These are phyloP conservation scores for Mobula hypostoma DNA, from an alignment of 2,113 vertebrate species.

Conservation along the genomic window DNA sequence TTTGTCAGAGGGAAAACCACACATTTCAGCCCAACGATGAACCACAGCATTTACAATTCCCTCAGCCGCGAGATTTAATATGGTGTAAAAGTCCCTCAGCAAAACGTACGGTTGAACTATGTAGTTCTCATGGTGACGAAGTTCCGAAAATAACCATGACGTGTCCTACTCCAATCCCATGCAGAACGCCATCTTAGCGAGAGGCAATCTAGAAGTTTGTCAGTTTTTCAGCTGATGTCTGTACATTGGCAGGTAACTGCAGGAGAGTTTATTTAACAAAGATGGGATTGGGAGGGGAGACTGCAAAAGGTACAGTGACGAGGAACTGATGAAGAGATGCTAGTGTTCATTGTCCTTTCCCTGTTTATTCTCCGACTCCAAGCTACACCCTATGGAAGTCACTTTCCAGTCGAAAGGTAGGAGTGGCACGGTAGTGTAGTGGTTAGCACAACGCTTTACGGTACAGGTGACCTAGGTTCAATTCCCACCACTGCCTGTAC, in stretches of 20 bases:
- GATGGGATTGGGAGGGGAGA: background rate
- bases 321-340: background rate
- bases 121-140: background rate
- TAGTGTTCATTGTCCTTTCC: background rate
- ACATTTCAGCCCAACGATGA: background rate
- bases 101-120: conserved; percentile 12
- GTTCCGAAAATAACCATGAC: conserved; percentile 33
- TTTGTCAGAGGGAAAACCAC: background rate
- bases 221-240: too few relatives aligned
- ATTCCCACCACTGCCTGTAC: too few relatives aligned
- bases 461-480: too few relatives aligned
- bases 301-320: too few relatives aligned
- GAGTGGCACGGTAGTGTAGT: too few relatives aligned
- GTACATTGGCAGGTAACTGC: background rate
- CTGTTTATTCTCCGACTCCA: too few relatives aligned
- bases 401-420: background rate
- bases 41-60: background rate
- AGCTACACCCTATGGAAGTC: background rate
- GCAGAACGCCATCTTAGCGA: background rate
- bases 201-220: background rate
- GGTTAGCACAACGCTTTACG: too few relatives aligned
- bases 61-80: background rate
- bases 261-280: background rate
- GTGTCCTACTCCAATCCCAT: conserved; percentile 9
- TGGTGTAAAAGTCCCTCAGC: background rate